phyloP scores from a whole-genome alignment of 92 coral and sea anemone genomes.

The Blastomussa wellsi region DNA sequence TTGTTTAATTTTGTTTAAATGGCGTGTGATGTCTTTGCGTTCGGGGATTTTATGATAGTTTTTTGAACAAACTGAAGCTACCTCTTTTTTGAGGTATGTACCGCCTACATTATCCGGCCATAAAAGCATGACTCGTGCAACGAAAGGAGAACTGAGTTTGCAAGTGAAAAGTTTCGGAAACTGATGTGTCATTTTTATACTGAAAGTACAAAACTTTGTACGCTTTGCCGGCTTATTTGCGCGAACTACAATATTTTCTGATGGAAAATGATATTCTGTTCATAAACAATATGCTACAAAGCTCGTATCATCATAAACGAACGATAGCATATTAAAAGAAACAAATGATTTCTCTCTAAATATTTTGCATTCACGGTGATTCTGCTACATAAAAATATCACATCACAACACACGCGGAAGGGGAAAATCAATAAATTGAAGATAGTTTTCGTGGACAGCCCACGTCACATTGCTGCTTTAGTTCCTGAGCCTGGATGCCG shows the following conservation, averaged over 20 bases:
- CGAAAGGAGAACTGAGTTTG: background rate
- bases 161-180: background rate
- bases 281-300: too few species aligned
- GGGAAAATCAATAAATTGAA: background rate
- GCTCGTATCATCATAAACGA: background rate
- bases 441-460: too few species aligned
- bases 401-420: background rate
- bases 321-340: background rate
- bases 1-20: slow-evolving; percentile 1
- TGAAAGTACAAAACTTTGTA: background rate
- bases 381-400: background rate
- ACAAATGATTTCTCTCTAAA: background rate
- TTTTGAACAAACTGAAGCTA: background rate
- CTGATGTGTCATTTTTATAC: background rate
- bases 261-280: background rate
- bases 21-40: background rate
- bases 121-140: background rate
- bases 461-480: background rate
- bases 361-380: background rate
- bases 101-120: slow-evolving; percentile 11
- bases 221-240: background rate
- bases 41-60: background rate
- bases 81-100: background rate
- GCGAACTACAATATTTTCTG: background rate
- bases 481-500: background rate